phyloP scores from a whole-genome alignment of 1,140 invertebrate species.

The Micrasema minimum region DNA sequence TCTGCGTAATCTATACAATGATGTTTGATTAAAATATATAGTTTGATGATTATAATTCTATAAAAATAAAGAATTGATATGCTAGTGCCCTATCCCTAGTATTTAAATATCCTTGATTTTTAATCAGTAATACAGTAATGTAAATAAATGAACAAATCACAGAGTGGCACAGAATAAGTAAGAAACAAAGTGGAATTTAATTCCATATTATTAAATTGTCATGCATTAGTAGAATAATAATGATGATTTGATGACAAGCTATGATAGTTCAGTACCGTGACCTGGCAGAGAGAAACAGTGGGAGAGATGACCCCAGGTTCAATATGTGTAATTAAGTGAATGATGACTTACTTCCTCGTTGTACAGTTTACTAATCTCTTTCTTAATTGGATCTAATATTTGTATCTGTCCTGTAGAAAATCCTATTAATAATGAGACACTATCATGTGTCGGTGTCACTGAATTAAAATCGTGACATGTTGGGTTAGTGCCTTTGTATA shows the following conservation, averaged over 20 bases:
- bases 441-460: constrained; percentile 81
- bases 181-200: too few species aligned
- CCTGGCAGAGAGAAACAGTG: neutral
- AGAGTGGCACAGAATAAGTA: too few species aligned
- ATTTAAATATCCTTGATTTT: too few species aligned
- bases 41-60: too few species aligned
- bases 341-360: constrained; percentile 91
- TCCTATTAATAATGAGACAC: constrained; percentile 90
- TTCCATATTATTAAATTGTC: too few species aligned
- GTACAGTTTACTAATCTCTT: constrained; percentile 95
- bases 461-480: constrained; percentile 99
- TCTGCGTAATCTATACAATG: too few species aligned
- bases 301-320: constrained; percentile 12
- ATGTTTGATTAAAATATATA: too few species aligned
- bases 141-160: too few species aligned
- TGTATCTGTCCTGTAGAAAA: constrained; percentile 98
- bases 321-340: constrained; percentile 30
- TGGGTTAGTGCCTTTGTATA: constrained; percentile 98
- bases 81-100: too few species aligned
- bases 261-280: neutral
- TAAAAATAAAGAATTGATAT: too few species aligned
- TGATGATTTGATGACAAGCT: constrained; percentile 9
- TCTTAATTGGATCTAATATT: constrained; percentile 95
- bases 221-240: too few species aligned
- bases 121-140: too few species aligned